Percentiles rank a stretch among this genome's conserved stretches.
These are phyloP conservation scores for Cochlearius cochlearius DNA, from an alignment of 2,113 vertebrate species.

Conservation along the genomic window DNA sequence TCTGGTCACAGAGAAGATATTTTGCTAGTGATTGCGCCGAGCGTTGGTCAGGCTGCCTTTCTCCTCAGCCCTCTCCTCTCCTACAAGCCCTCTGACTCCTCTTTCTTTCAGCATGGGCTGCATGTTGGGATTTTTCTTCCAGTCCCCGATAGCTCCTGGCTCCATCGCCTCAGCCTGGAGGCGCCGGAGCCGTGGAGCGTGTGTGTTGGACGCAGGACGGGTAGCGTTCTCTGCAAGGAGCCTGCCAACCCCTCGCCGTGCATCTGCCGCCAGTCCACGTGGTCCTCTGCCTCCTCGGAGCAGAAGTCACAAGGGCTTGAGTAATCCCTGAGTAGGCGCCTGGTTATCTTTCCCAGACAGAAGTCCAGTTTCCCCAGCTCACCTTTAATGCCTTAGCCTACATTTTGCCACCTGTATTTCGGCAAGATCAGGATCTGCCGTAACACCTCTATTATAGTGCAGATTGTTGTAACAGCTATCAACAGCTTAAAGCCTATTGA, in stretches of 20 bases:
- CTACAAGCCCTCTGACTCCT: not conserved
- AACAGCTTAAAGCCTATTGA: not conserved
- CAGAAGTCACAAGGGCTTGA: not conserved
- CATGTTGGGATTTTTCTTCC: not conserved
- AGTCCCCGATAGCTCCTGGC: not conserved
- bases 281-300: not conserved
- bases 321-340: not conserved
- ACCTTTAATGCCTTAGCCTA: not conserved
- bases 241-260: not conserved
- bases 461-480: not conserved
- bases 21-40: not conserved
- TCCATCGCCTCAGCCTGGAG: not conserved
- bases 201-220: not conserved
- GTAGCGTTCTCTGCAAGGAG: not conserved
- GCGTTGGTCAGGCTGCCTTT: not conserved
- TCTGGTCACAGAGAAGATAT: not conserved
- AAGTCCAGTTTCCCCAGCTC: not conserved
- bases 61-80: not conserved
- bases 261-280: not conserved
- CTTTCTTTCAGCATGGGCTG: not conserved
- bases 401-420: not conserved
- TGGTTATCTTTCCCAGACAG: not conserved
- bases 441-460: not conserved
- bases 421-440: not conserved
- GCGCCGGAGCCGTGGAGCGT: not conserved